These are phyloP conservation scores for Pygocentrus nattereri DNA, from an alignment of 2,797 vertebrate species.

Conservation along the genomic window DNA sequence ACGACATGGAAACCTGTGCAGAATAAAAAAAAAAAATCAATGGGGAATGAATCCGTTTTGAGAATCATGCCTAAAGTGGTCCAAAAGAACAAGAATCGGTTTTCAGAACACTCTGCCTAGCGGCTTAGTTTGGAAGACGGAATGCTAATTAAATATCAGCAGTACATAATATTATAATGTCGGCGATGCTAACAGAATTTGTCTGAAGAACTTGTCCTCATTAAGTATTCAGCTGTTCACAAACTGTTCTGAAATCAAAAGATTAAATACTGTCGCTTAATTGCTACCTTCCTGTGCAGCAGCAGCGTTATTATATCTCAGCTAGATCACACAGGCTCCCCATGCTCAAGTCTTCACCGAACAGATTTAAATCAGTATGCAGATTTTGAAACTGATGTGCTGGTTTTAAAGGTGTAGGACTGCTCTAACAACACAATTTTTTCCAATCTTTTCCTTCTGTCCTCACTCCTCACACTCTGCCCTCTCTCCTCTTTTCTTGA, in stretches of 20 bases:
- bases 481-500: conserved; percentile 19
- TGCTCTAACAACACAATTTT: too few relatives aligned
- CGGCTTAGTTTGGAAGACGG: background rate
- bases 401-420: too few relatives aligned
- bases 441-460: background rate
- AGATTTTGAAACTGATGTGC: too few relatives aligned
- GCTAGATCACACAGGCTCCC: background rate
- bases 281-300: background rate
- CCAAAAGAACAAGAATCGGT: background rate
- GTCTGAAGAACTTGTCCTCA: background rate
- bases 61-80: background rate
- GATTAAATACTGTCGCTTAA: background rate
- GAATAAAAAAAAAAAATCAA: background rate
- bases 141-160: conserved; percentile 10
- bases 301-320: background rate
- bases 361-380: background rate
- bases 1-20: background rate
- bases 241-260: background rate
- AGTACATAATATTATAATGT: conserved; percentile 8
- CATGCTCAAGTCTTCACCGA: background rate
- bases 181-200: background rate
- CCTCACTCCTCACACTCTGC: conserved; percentile 35
- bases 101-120: too few relatives aligned
- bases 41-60: background rate
- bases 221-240: background rate